These are phyloP conservation scores for Trachemys scripta DNA, from an alignment of 2,113 vertebrate genomes.

Conservation along the genomic window DNA sequence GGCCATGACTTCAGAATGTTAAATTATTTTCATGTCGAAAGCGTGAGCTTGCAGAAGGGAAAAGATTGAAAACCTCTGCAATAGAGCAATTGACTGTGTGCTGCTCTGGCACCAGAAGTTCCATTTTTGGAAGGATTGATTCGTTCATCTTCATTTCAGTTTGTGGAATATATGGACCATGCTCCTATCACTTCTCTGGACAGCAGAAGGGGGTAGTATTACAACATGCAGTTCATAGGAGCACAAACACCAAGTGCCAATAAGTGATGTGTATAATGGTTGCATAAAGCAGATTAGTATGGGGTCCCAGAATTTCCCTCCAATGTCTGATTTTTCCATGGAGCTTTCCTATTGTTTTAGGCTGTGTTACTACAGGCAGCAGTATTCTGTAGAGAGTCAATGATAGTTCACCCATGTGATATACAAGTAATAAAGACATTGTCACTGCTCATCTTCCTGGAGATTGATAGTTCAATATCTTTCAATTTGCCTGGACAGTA, in stretches of 20 bases:
- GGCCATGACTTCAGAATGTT: not conserved
- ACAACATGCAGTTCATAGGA: not conserved
- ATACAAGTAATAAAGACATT: not conserved
- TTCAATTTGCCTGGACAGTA: not conserved
- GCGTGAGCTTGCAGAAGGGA: not conserved
- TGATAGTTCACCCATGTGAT: not conserved
- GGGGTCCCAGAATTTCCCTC: not conserved
- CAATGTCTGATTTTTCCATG: not conserved
- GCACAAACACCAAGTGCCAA: not conserved
- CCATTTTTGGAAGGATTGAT: not conserved
- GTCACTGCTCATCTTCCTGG: slow-evolving; percentile 13
- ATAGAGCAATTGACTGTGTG: not conserved
- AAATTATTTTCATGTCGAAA: accelerated
- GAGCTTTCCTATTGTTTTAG: not conserved
- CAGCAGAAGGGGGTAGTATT: not conserved
- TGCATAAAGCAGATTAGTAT: not conserved
- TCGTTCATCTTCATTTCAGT: not conserved
- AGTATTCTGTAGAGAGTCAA: not conserved
- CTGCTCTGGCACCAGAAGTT: not conserved
- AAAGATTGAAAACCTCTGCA: not conserved
- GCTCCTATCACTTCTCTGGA: not conserved
- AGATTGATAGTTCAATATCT: slow-evolving; percentile 8
- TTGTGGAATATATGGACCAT: not conserved
- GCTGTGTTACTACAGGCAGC: not conserved
- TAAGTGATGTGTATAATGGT: not conserved